These are phyloP conservation scores for Drosophila subquinaria DNA, from an alignment of 2,888 invertebrate species.

Conservation along the genomic window DNA sequence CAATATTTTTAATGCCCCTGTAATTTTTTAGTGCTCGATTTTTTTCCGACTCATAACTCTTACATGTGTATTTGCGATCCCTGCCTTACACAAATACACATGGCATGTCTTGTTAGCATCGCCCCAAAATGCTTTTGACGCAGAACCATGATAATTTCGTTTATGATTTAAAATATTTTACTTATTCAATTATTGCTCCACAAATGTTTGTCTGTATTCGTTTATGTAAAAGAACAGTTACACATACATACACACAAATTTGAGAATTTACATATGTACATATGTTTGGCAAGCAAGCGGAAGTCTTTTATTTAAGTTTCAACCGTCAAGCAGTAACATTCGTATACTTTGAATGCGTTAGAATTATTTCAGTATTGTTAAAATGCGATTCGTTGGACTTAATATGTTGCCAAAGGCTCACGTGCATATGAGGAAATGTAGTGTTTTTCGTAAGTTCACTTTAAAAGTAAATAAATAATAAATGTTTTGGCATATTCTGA, in stretches of 20 bases:
- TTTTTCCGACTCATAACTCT: too few relatives aligned
- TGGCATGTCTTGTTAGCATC: neutral
- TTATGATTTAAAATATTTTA: slow-evolving; percentile 6
- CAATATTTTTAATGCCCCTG: too few relatives aligned
- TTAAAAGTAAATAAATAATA: neutral
- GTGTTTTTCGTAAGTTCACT: slow-evolving; percentile 27
- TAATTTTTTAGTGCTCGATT: too few relatives aligned
- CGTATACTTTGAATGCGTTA: neutral
- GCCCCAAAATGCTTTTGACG: slow-evolving; percentile 45
- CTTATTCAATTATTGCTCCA: slow-evolving; percentile 29
- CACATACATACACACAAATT: slow-evolving; percentile 14
- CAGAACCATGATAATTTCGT: slow-evolving; percentile 63
- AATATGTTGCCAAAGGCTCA: slow-evolving; percentile 47
- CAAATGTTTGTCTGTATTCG: slow-evolving; percentile 4
- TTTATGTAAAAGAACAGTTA: slow-evolving; percentile 19
- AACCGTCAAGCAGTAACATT: slow-evolving; percentile 14
- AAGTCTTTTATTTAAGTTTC: slow-evolving; percentile 32
- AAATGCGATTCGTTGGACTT: slow-evolving; percentile 22
- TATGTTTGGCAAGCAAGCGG: slow-evolving; percentile 18
- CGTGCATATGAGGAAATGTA: slow-evolving; percentile 26
- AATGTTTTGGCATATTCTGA: neutral
- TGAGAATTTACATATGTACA: slow-evolving; percentile 5
- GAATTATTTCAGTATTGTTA: slow-evolving; percentile 5
- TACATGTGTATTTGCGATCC: too few relatives aligned
- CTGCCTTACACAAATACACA: too few relatives aligned